These are phyloP conservation scores for Meloidogyne floridensis DNA, from an alignment of 1,140 invertebrate genomes.

Conservation along the genomic window DNA sequence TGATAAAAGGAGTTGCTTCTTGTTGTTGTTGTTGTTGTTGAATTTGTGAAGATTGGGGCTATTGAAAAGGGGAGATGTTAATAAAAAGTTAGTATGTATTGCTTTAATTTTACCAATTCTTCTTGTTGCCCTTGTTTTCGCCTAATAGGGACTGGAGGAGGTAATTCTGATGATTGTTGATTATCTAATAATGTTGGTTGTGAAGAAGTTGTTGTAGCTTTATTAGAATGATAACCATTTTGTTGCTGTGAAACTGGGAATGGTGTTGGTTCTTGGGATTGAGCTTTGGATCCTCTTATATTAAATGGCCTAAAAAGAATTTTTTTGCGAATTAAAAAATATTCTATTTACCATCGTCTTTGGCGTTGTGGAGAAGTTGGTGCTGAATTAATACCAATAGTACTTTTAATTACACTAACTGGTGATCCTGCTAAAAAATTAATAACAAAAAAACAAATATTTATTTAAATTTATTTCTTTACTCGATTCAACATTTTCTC, in stretches of 20 bases:
- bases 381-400: background rate
- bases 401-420: background rate
- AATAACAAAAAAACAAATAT: background rate
- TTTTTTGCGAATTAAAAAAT: background rate
- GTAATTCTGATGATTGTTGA: background rate
- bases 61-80: too few relatives aligned
- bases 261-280: background rate
- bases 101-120: background rate
- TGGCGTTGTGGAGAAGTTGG: background rate
- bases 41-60: background rate
- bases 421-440: background rate
- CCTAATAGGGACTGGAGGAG: background rate
- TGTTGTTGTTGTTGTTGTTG: background rate
- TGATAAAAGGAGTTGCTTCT: background rate
- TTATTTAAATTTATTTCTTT: background rate
- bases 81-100: background rate
- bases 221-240: background rate
- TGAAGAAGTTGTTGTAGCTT: background rate
- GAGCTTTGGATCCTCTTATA: background rate
- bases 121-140: background rate
- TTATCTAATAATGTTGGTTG: background rate
- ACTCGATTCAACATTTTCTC: slow-evolving; percentile 11
- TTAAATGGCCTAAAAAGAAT: background rate
- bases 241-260: background rate
- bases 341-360: background rate